Evolutionary conservation across 2,113 vertebrate species (phyloP).

Genomic region (Nothocercus julius): DNA sequence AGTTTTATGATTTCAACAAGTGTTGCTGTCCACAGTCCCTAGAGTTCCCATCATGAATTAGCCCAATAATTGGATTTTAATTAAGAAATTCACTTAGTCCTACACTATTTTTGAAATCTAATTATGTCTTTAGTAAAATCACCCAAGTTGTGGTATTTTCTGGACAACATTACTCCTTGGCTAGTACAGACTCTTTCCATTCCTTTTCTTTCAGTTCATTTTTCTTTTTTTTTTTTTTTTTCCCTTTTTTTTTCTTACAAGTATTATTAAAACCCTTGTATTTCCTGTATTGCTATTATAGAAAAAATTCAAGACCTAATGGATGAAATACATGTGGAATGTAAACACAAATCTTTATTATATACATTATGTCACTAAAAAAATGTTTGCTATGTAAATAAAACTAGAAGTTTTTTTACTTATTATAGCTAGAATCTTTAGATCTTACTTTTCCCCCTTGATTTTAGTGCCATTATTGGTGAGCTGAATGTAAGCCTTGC

Average conservation of each 20-base stretch:
- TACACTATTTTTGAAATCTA: constrained; percentile 54
- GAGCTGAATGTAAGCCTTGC: not conserved
- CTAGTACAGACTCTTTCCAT: not conserved
- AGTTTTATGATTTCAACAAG: constrained; percentile 68
- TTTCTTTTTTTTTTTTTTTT: constrained; percentile 12
- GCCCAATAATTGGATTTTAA: constrained; percentile 76
- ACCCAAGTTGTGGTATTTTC: constrained; percentile 44
- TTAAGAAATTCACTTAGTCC: constrained; percentile 70
- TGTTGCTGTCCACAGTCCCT: constrained; percentile 66
- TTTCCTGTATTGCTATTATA: constrained; percentile 21
- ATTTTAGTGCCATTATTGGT: constrained; percentile 46
- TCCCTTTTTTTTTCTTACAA: not conserved
- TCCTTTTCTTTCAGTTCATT: constrained; percentile 20
- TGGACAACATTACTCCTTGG: not conserved
- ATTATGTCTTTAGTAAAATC: constrained; percentile 53
- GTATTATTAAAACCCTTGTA: constrained; percentile 55
- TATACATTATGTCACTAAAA: not conserved
- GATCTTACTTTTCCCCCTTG: not conserved
- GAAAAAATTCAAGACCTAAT: constrained; percentile 30
- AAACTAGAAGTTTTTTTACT: not conserved
- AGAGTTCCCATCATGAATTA: constrained; percentile 53
- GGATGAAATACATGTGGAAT: constrained; percentile 46
- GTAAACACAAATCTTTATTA: not conserved
- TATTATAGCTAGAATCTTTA: constrained; percentile 1
- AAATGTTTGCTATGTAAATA: not conserved